A percentile compares a stretch with the other conserved stretches of the same genome.
phyloP scores from a whole-genome alignment of 2,113 vertebrate species.

The Canis aureus region DNA sequence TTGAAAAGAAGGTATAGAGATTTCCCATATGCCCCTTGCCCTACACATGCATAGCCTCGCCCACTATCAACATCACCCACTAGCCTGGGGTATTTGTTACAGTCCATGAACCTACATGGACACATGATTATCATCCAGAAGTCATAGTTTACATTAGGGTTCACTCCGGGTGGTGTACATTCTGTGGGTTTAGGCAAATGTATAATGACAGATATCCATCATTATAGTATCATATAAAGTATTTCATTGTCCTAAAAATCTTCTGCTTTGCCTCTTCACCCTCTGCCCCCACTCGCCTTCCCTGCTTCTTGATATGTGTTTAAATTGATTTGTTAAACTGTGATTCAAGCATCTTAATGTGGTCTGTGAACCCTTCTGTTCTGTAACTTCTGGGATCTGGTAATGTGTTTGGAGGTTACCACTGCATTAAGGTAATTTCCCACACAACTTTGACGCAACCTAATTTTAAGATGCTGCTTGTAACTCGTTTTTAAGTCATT shows the following conservation, averaged over 20 bases:
- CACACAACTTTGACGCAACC: not conserved
- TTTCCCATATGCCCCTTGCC: too few relatives aligned
- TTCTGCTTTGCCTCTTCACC: not conserved
- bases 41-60: fast-evolving
- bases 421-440: not conserved
- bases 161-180: not conserved
- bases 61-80: not conserved
- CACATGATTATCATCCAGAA: not conserved
- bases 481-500: not conserved
- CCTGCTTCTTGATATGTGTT: not conserved
- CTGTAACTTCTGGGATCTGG: not conserved
- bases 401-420: not conserved
- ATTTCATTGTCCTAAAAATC: not conserved
- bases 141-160: not conserved
- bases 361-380: not conserved
- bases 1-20: not conserved
- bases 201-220: not conserved
- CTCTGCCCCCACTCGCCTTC: not conserved
- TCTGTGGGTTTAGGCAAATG: not conserved
- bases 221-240: not conserved
- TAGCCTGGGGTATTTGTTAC: not conserved
- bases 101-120: not conserved
- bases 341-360: not conserved
- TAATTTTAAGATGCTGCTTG: conserved; percentile 4
- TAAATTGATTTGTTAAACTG: not conserved